Percentiles rank a stretch among this genome's conserved stretches.
Evolutionary conservation across 2,888 invertebrate species (phyloP).

Genomic region (Julus scanicus): DNA sequence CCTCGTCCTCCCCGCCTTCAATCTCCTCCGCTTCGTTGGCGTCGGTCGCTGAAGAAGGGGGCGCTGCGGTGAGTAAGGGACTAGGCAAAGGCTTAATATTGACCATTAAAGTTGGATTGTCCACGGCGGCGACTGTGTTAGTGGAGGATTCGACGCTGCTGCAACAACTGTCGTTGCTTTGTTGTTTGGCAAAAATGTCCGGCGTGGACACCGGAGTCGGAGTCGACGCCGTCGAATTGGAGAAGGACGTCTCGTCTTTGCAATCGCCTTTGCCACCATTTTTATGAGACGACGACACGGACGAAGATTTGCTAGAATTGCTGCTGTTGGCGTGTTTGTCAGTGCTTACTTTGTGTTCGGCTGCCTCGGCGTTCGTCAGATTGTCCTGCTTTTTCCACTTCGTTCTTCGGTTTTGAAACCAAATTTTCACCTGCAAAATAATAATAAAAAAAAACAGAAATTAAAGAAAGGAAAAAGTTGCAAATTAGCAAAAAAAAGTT

Average conservation of each 20-base stretch:
- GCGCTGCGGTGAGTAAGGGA: conserved; percentile 2
- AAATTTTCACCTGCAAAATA: conserved; percentile 83
- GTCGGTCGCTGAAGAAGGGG: neutral
- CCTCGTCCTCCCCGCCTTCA: neutral
- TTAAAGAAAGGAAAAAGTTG: no score
- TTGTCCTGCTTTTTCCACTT: conserved; percentile 94
- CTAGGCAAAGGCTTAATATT: conserved; percentile 24
- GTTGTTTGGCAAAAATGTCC: conserved; percentile 53
- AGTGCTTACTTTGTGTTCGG: conserved; percentile 76
- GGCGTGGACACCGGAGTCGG: conserved; percentile 55
- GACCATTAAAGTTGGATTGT: conserved; percentile 11
- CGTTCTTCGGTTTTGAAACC: conserved; percentile 88
- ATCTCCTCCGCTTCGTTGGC: neutral
- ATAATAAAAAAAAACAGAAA: conserved; percentile 59
- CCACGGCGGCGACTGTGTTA: neutral
- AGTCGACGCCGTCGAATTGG: conserved; percentile 47
- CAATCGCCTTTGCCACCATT: conserved; percentile 2
- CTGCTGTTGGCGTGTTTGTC: conserved; percentile 53
- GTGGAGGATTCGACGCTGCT: conserved; percentile 8
- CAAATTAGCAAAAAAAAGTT: no score
- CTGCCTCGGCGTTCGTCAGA: conserved; percentile 86
- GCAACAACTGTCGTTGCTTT: conserved; percentile 54
- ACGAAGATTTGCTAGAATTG: conserved; percentile 30
- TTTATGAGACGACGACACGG: conserved; percentile 10
- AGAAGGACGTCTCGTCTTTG: conserved; percentile 55